Evolutionary conservation across 2,888 invertebrate genomes (phyloP).

Genomic region (Amorpha juglandis): DNA sequence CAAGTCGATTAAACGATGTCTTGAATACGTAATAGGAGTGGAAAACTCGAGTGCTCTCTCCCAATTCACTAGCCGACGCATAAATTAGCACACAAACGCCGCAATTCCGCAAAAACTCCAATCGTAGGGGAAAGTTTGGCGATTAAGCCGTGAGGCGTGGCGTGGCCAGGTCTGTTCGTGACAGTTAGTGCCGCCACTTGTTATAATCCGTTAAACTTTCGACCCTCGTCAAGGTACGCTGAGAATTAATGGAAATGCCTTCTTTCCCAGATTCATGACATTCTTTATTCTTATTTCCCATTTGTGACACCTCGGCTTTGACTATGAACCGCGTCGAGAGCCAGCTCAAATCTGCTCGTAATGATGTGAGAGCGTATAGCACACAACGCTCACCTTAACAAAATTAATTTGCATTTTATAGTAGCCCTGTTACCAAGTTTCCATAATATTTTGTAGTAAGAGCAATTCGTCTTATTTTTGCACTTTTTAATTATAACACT

Average conservation of each 20-base stretch:
- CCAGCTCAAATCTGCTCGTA: constrained; percentile 39
- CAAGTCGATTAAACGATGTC: constrained; percentile 77
- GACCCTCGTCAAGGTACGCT: constrained; percentile 81
- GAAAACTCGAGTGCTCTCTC: constrained; percentile 63
- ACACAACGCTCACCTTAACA: constrained; percentile 65
- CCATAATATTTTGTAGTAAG: constrained; percentile 46
- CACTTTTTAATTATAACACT: constrained; percentile 12
- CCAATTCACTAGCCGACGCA: constrained; percentile 69
- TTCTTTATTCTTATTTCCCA: constrained; percentile 42
- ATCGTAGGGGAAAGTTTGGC: constrained; percentile 81
- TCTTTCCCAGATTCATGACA: constrained; percentile 68
- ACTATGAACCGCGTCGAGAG: not conserved
- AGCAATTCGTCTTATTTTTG: constrained; percentile 20
- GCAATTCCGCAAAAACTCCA: constrained; percentile 81
- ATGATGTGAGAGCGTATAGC: constrained; percentile 58
- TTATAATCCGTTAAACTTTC: constrained; percentile 82
- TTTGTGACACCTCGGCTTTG: not conserved
- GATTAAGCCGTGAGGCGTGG: constrained; percentile 83
- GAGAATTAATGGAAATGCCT: constrained; percentile 77
- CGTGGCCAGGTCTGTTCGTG: constrained; percentile 77
- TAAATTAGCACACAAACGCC: constrained; percentile 77
- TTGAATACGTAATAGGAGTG: constrained; percentile 77
- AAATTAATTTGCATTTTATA: constrained; percentile 74
- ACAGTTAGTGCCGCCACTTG: constrained; percentile 83
- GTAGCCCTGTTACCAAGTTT: constrained; percentile 67